phyloP scores from a whole-genome alignment of 2,888 invertebrate genomes.

The Caenorhabditis parvicauda region DNA sequence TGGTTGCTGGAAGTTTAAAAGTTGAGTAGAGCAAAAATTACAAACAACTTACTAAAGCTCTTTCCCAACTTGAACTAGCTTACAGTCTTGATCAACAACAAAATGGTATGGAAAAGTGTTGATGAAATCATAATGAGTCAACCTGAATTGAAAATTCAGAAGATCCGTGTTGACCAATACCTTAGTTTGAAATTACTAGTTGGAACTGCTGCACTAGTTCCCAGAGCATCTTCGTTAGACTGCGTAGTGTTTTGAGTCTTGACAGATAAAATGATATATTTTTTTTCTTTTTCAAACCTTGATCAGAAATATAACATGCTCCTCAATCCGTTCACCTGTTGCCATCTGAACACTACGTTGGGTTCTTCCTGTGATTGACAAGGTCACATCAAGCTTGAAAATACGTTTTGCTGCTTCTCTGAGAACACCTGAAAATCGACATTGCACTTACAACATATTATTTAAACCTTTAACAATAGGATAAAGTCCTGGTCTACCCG shows the following conservation, averaged over 20 bases:
- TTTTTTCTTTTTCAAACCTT: conserved; percentile 26
- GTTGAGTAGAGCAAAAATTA: background rate
- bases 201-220: conserved; percentile 20
- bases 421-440: conserved; percentile 77
- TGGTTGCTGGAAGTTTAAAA: conserved; percentile 42
- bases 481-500: conserved; percentile 86
- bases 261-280: background rate
- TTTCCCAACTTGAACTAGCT: conserved; percentile 54
- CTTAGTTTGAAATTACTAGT: conserved; percentile 25
- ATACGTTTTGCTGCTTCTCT: conserved; percentile 91
- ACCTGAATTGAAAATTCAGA: conserved; percentile 3
- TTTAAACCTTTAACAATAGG: conserved; percentile 76
- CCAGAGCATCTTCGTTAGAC: conserved; percentile 30
- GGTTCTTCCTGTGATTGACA: conserved; percentile 75
- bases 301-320: conserved; percentile 54
- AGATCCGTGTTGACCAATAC: no score
- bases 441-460: background rate
- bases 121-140: conserved; percentile 41
- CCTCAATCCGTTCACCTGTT: conserved; percentile 48
- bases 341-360: conserved; percentile 69
- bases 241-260: conserved; percentile 26
- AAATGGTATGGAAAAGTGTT: conserved; percentile 54
- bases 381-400: conserved; percentile 88
- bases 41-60: conserved; percentile 46
- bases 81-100: conserved; percentile 57